Base-by-base conservation (phyloP, 2,797 vertebrate genomes). In the Sus cebifrons region DNA sequence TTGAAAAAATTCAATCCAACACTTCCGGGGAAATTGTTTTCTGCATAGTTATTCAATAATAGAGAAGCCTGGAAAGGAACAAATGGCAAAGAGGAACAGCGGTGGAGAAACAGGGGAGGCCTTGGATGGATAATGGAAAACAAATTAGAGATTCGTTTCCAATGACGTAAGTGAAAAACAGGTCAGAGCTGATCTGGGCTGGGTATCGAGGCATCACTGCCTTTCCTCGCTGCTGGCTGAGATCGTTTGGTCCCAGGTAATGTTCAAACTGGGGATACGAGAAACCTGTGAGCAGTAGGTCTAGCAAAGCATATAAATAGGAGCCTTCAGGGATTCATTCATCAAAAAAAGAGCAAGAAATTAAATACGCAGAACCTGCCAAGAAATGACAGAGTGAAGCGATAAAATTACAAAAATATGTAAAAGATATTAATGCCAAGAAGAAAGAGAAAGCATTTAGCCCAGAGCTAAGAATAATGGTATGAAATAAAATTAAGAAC, bases 321-420 rank as follows among this genome's bases (percentile, higher is more conserved):
- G 25, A 81, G 20, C 5, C 71, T 85, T 84, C 86, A 73, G 89
- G 65, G 77, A 90, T 60, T 91, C 64, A 56, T 83, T 96, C 78
- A 91, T 90, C 8, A 15, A 86, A 93, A 78, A 79, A 68, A 74
- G 0, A 56, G 12, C 52, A 91, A 94, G 29, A 84, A 87, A 90
- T 83, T 79, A 91, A 97, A 93, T 83, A 92, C 67, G 60, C 54
- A 86, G 49, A 95, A 71, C 25, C 65, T 95, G 14, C 86, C 62
- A 84, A 65, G n/a, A 86, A 52, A 65, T 65, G 65, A 94, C 32
- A 94, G 49, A 75, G 25, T 83, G 16, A 58, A 96, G 44, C 91
- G 25, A 92, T 52, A 77, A 96, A 84, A n/a, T 96, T 87, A 89
- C 29, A 96, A 92, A 93, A 90, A 79, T 75, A 90, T 75, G 23